phyloP scores from a whole-genome alignment of 2,888 invertebrate genomes.

The Mythimna ferrago region DNA sequence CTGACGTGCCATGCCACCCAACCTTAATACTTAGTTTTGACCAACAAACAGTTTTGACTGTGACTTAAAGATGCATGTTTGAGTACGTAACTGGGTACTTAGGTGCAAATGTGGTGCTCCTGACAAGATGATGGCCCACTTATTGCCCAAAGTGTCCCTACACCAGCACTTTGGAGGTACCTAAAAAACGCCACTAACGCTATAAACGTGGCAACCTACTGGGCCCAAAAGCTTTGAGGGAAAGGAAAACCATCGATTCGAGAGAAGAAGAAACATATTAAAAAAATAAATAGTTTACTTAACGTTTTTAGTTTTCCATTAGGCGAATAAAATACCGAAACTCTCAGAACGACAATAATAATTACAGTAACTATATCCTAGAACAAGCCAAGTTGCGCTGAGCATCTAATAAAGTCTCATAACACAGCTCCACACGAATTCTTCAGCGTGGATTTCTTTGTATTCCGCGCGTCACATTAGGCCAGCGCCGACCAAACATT shows the following conservation, averaged over 20 bases:
- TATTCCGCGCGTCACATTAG: constrained; percentile 83
- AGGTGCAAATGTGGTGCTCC: no score
- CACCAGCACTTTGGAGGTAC: no score
- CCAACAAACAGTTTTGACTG: no score
- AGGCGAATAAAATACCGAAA: constrained; percentile 27
- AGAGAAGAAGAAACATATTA: no score
- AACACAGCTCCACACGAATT: constrained; percentile 78
- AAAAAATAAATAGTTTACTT: background rate
- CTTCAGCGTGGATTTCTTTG: constrained; percentile 81
- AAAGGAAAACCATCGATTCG: no score
- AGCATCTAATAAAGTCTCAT: constrained; percentile 79
- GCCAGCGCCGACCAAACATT: constrained; percentile 78
- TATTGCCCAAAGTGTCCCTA: no score
- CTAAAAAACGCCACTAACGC: no score
- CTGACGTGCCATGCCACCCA: no score
- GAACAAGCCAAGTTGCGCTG: constrained; percentile 69
- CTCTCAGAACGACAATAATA: constrained; percentile 26
- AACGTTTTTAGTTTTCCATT: constrained; percentile 38
- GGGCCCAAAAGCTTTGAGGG: no score
- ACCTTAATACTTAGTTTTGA: no score
- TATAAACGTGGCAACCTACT: no score
- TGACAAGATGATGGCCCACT: no score
- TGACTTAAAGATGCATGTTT: background rate
- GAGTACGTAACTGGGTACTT: background rate
- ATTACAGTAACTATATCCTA: constrained; percentile 45